Base-by-base conservation (phyloP, 2,113 vertebrate species). In the Macheiramphus alcinus region DNA sequence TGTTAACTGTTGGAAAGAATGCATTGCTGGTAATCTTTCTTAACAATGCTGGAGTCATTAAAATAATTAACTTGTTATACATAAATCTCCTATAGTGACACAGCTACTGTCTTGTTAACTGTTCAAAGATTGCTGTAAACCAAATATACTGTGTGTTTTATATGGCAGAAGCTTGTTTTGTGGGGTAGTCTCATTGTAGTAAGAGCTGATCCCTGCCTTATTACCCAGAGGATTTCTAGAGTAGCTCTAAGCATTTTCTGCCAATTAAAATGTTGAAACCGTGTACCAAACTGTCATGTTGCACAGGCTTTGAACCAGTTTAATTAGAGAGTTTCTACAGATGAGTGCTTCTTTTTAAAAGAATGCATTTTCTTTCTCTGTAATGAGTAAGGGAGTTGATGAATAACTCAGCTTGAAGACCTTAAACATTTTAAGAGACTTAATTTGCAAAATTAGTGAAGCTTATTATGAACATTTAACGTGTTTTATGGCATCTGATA, bases 321-420 rank as follows among this genome's bases (percentile, higher is more conserved):
- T 98, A 98, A 98, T 98, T 98, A 97, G 97, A 62, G 98, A 98
- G 92, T 91, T 98, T 97, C 83, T 96, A 95, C 94, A 98, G 95
- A 93, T 92, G 94, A 97, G 79, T 62, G 88, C 97, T 97, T 93
- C 96, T 97, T 97, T 96, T 97, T 92, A 88, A 96, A 98, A 94
- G 81, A 97, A 87, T 71, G 91, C 72, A 38, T 98, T 98, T 98
- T 97, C 92, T 97, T 83, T 91, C 76, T 87, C 67, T 95, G 76
- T 97, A 98, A 97, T 97, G 94, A 98, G 96, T 79, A 94, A 93
- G 84, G 88, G 94, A 96, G 78, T 84, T 95, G 87, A 93, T 93
- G 61, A 97, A 96, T 97, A 98, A 94, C 92, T 95, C 84, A 86
- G 79, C 94, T 94, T 97, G 91, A 97, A 97, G 97, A 97, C 95